A percentile compares a stretch with the other conserved stretches of the same genome.
Conservation (phyloP, 2,113 vertebrate genomes). For the Hemiprocne comata region DNA sequence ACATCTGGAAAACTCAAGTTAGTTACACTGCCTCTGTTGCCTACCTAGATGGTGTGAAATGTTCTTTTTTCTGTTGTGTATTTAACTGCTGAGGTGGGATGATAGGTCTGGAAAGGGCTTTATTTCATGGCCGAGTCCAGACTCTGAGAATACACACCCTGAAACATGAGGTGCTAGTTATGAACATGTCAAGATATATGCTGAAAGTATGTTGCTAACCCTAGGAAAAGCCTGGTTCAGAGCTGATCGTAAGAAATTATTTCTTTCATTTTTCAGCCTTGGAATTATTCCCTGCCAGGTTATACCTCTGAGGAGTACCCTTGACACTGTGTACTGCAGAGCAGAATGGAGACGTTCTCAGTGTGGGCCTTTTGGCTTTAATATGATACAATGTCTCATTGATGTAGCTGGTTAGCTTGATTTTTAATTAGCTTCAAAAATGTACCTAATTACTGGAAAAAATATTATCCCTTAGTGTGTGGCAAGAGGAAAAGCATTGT, state of each 20-base stretch:
- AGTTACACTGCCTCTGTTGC: neutral
- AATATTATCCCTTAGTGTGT: neutral
- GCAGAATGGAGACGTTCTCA: neutral
- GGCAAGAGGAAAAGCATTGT: neutral
- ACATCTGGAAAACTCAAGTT: neutral
- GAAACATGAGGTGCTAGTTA: neutral
- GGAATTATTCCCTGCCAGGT: neutral
- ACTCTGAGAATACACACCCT: neutral
- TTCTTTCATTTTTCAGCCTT: neutral
- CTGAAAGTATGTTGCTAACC: neutral
- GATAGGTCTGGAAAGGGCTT: neutral
- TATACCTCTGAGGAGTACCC: neutral
- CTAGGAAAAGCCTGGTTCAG: neutral
- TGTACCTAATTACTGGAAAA: neutral
- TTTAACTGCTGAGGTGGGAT: neutral
- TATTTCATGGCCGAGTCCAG: neutral
- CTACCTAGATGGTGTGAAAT: fast-evolving
- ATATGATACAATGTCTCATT: neutral
- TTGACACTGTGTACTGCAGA: neutral
- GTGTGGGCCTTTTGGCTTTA: neutral
- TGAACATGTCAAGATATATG: neutral
- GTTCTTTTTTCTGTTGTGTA: neutral
- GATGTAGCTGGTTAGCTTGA: neutral
- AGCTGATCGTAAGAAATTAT: neutral
- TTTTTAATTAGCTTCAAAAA: neutral